These are phyloP conservation scores for Mercenaria mercenaria DNA, from an alignment of 1,140 invertebrate species.

Conservation along the genomic window DNA sequence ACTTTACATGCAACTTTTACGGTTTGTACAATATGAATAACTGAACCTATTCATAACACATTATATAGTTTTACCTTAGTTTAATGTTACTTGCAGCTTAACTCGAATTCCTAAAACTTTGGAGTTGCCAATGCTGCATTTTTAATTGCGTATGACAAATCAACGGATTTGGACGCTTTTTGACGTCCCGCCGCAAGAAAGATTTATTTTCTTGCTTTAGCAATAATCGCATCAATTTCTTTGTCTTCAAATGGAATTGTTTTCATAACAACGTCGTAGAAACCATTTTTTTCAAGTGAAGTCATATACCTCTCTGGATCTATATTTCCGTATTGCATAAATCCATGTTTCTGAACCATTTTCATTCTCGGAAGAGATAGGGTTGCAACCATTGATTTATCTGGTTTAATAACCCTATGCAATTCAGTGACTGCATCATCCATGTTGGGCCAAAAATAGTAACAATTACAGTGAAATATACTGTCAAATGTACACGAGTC, in stretches of 20 bases:
- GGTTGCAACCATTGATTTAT: slow-evolving; percentile 72
- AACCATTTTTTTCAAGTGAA: slow-evolving; percentile 68
- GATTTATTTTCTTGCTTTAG: not conserved
- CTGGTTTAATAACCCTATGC: slow-evolving; percentile 75
- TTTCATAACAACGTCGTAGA: not conserved
- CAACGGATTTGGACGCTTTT: too few relatives aligned
- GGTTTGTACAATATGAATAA: too few relatives aligned
- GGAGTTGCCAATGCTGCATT: too few relatives aligned
- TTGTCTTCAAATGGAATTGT: not conserved
- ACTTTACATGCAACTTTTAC: too few relatives aligned
- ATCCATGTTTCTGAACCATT: slow-evolving; percentile 45
- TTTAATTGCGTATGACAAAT: too few relatives aligned
- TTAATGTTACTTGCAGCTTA: too few relatives aligned
- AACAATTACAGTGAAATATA: too few relatives aligned
- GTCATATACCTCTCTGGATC: slow-evolving; percentile 76
- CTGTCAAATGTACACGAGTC: slow-evolving; percentile 70
- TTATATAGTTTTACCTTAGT: too few relatives aligned
- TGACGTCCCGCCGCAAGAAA: too few relatives aligned
- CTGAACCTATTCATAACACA: too few relatives aligned
- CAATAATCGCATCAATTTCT: not conserved
- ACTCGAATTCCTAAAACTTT: too few relatives aligned
- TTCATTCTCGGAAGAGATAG: slow-evolving; percentile 58
- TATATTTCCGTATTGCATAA: slow-evolving; percentile 67
- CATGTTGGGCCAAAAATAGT: too few relatives aligned
- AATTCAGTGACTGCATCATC: slow-evolving; percentile 64